phyloP scores from a whole-genome alignment of 2,888 invertebrate genomes.

The Galeopsomyia nigrocyanea region DNA sequence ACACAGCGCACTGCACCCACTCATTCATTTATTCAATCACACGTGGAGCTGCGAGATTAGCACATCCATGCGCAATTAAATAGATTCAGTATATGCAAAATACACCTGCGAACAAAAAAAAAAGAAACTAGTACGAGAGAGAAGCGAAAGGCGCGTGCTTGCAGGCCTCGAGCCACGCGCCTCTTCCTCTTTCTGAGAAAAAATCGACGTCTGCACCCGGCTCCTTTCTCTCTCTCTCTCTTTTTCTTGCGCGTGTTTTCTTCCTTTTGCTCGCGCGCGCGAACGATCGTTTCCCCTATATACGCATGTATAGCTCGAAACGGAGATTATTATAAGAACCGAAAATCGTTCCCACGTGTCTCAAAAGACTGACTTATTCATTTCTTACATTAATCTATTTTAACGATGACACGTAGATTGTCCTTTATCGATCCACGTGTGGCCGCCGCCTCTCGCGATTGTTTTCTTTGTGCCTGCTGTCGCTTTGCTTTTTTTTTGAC shows the following conservation, averaged over 20 bases:
- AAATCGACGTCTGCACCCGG: constrained; percentile 6
- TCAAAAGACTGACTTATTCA: constrained; percentile 28
- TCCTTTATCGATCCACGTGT: neutral
- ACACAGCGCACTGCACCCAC: no score
- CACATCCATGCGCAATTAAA: no score
- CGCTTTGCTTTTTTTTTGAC: neutral
- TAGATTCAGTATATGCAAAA: no score
- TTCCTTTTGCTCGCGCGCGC: constrained; percentile 9
- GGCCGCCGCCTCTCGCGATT: neutral
- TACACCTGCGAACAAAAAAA: neutral
- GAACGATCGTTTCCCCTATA: neutral
- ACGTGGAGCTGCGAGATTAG: no score
- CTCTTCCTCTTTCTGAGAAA: constrained; percentile 55
- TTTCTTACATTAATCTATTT: constrained; percentile 28
- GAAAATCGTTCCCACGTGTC: constrained; percentile 31
- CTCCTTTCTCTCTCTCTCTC: no score
- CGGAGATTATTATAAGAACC: no score
- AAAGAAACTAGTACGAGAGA: constrained; percentile 4
- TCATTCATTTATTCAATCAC: no score
- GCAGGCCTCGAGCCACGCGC: constrained; percentile 55
- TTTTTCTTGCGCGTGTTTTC: constrained; percentile 1
- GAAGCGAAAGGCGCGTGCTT: constrained; percentile 53
- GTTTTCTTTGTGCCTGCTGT: neutral
- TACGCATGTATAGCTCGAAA: neutral
- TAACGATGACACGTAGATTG: neutral